Evolutionary conservation across 2,888 invertebrate genomes (phyloP).

Genomic region (Falcaria lacertinaria): DNA sequence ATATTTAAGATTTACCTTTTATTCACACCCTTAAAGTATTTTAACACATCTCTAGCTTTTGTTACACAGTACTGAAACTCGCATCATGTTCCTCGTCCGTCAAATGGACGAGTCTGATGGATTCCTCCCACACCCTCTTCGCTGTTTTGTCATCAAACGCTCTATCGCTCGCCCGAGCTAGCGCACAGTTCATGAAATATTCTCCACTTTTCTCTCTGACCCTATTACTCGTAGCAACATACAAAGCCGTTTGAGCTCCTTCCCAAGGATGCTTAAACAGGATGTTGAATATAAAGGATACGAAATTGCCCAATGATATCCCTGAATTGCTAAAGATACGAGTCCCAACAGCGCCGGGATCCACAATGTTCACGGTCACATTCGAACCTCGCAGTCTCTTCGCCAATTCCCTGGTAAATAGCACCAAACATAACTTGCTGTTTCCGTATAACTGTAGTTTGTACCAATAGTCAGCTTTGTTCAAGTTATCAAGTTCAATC

Average conservation of each 20-base stretch:
- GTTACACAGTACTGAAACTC: conserved; percentile 39
- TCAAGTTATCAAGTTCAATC: conserved; percentile 83
- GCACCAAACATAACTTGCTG: conserved; percentile 86
- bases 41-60: conserved; percentile 2
- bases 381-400: conserved; percentile 81
- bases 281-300: conserved; percentile 80
- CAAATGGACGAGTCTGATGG: conserved; percentile 83
- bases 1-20: too few relatives aligned
- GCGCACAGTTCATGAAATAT: conserved; percentile 88
- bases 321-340: conserved; percentile 81
- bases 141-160: conserved; percentile 83
- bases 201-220: conserved; percentile 84
- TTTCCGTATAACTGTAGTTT: conserved; percentile 75
- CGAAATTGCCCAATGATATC: conserved; percentile 73
- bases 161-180: conserved; percentile 76
- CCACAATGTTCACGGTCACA: conserved; percentile 88
- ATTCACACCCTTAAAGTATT: too few relatives aligned
- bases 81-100: conserved; percentile 82
- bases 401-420: conserved; percentile 86
- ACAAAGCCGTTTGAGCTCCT: conserved; percentile 89
- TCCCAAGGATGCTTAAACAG: conserved; percentile 87
- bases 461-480: conserved; percentile 79
- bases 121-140: conserved; percentile 88
- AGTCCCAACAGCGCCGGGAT: conserved; percentile 91
- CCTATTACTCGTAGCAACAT: conserved; percentile 86